Evolutionary conservation across 1,140 invertebrate species (phyloP).

Genomic region (Solenopsis invicta): DNA sequence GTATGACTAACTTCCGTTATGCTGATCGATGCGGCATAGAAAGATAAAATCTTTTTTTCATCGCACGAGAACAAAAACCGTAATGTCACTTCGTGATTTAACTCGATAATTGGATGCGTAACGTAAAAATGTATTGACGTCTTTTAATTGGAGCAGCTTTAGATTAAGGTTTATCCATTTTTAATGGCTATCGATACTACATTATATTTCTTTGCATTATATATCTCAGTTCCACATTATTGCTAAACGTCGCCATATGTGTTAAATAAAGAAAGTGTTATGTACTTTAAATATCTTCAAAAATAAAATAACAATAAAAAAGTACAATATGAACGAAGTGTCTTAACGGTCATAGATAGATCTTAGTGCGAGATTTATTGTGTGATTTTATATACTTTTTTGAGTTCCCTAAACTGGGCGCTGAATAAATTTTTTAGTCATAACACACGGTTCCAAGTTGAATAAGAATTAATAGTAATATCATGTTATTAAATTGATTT

Average conservation of each 20-base stretch:
- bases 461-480: no score
- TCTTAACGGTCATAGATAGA: no score
- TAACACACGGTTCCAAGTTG: no score
- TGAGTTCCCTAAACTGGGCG: no score
- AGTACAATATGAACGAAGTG: no score
- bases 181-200: not conserved
- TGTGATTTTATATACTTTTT: no score
- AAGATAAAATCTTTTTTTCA: not conserved
- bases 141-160: slow-evolving; percentile 14
- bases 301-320: not conserved
- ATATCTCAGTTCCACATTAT: not conserved
- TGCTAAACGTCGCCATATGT: not conserved
- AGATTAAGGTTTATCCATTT: slow-evolving; percentile 12
- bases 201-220: slow-evolving; percentile 8
- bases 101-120: not conserved
- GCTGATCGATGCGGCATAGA: not conserved
- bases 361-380: no score
- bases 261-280: not conserved
- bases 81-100: not conserved
- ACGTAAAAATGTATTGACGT: not conserved
- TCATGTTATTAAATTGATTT: no score
- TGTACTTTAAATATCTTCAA: not conserved
- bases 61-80: slow-evolving; percentile 1
- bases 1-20: not conserved
- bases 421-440: no score